Evolutionary conservation across 2,888 invertebrate species (phyloP), one percentile per base, ranked within the genome.

Genomic region (Rhingia rostrata): DNA sequence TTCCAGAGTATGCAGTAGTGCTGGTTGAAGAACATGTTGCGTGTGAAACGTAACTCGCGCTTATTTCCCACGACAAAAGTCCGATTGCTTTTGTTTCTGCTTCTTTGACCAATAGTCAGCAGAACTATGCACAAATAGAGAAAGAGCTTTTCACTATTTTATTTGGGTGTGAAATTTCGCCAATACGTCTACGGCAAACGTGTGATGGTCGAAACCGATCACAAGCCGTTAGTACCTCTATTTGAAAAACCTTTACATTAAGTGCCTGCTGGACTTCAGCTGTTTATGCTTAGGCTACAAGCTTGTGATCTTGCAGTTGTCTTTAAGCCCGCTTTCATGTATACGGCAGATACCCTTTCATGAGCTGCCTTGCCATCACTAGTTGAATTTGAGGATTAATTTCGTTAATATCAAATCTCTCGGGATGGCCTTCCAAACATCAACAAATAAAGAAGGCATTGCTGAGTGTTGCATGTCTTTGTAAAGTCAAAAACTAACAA

Each of bases 291-390:
- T 3, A 41, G 58, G 5, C 32, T 58, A 10, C 58, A 58, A 30
- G 41, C 41, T 14, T 43, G 43, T 41, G 58, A 58, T 22, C 32
- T 58, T n/a, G 3, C 4, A n/a, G 58, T 43, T 10, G 30, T 22
- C n/a, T 58, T 30, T n/a, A 58, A 58, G n/a, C 58, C 58, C 4
- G 58, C 41, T 9, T 41, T 43, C 6, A 58, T 58, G 58, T 39
- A 39, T 32, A 41, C 39, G 3, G 56, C 58, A 9, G 58, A 58
- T 12, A 58, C 58, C n/a, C 43, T 58, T 30, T 58, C 58, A 10
- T 45, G 45, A 35, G 47, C 45, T 7, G 33, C 45, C 12, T 33
- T 45, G 6, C 61, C 32, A 3, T 30, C 35, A 5, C 14, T 58
- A n/a, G 37, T 4, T 12, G 61, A 45, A n/a, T 61, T 45, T 9